Percentiles rank a stretch among this genome's conserved stretches.
phyloP scores from a whole-genome alignment of 2,113 vertebrate genomes.

The Sterrhoptilus dennistouni region DNA sequence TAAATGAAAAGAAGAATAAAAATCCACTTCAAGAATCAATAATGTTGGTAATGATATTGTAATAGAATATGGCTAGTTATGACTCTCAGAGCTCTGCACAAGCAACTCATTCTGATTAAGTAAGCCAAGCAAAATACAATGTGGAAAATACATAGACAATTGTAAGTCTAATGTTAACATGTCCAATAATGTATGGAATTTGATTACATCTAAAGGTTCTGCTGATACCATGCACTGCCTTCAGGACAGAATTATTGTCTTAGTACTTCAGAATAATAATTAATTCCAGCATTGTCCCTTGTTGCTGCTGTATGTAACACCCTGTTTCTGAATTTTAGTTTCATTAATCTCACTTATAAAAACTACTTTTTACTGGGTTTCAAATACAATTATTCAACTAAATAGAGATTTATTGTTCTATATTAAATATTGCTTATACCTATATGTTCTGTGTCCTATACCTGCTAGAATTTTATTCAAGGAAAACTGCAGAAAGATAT shows the following conservation, averaged over 20 bases:
- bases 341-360: background rate
- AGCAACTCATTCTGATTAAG: constrained; percentile 1
- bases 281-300: background rate
- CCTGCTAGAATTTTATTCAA: background rate
- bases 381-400: background rate
- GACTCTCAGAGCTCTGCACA: background rate
- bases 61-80: constrained; percentile 9
- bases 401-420: background rate
- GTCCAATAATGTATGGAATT: background rate
- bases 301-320: background rate
- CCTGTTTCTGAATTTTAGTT: background rate
- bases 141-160: background rate
- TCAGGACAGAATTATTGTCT: background rate
- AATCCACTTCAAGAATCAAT: constrained; percentile 59
- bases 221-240: background rate
- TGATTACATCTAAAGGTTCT: background rate
- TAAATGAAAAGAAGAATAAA: constrained; percentile 55
- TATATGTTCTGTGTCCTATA: background rate
- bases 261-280: background rate
- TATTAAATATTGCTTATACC: background rate
- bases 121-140: background rate
- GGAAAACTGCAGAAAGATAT: background rate
- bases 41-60: constrained; percentile 27
- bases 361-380: background rate
- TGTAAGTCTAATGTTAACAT: background rate